Percentiles rank a stretch among this genome's conserved stretches.
These are phyloP conservation scores for Anorthoa munda DNA, from an alignment of 2,888 invertebrate genomes.

Conservation along the genomic window DNA sequence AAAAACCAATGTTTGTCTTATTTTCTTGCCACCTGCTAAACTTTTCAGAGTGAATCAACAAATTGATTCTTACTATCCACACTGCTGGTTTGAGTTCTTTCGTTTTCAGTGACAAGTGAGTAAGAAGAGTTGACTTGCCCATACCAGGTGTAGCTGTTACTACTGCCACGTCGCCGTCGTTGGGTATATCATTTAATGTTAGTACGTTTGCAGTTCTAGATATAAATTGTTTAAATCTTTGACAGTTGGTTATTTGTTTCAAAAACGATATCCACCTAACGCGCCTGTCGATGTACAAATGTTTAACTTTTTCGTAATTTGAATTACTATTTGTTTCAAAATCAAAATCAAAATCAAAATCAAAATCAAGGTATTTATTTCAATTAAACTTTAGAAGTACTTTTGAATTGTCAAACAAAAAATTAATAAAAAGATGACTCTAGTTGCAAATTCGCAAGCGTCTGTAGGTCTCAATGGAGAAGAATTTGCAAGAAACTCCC, in stretches of 20 bases:
- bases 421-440: no score
- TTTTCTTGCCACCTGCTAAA: slow-evolving; percentile 44
- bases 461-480: no score
- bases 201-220: neutral
- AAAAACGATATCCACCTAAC: no score
- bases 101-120: slow-evolving; percentile 56
- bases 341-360: no score
- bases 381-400: no score
- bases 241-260: no score
- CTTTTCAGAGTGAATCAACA: slow-evolving; percentile 32
- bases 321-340: slow-evolving; percentile 10
- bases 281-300: slow-evolving; percentile 30
- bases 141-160: slow-evolving; percentile 59
- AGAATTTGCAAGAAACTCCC: no score
- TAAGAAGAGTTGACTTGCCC: slow-evolving; percentile 64
- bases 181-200: slow-evolving; percentile 35
- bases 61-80: slow-evolving; percentile 57
- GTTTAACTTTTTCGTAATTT: slow-evolving; percentile 41
- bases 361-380: no score
- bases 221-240: no score
- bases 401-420: no score
- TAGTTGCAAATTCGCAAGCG: no score
- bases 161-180: slow-evolving; percentile 14
- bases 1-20: slow-evolving; percentile 9
- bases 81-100: slow-evolving; percentile 37